Evolutionary conservation across 1,140 invertebrate genomes (phyloP).

Genomic region (Zelostemma sp.): DNA sequence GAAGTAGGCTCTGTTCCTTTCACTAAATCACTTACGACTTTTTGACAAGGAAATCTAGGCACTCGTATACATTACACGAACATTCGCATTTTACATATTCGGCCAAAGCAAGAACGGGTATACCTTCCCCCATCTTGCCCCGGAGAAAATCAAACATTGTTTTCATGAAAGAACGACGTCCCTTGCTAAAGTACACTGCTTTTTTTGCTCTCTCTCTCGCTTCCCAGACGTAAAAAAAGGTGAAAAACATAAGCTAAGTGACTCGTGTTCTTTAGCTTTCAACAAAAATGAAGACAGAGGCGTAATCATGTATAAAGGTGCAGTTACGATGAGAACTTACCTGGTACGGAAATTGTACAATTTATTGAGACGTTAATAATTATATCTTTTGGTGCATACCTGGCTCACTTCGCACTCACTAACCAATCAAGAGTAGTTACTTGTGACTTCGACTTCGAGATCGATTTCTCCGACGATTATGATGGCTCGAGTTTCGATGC

Average conservation of each 20-base stretch:
- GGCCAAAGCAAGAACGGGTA: conserved; percentile 67
- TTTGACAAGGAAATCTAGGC: conserved; percentile 62
- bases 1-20: conserved; percentile 69
- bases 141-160: conserved; percentile 15
- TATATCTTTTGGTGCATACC: conserved; percentile 69
- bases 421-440: conserved; percentile 71
- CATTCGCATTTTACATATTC: conserved; percentile 53
- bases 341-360: conserved; percentile 68
- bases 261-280: conserved; percentile 9
- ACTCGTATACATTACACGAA: conserved; percentile 50
- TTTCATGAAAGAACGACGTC: conserved; percentile 38
- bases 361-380: conserved; percentile 70
- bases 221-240: background rate
- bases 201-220: too few relatives aligned
- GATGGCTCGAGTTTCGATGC: conserved; percentile 63
- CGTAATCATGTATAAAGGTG: conserved; percentile 65
- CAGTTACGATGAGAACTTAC: conserved; percentile 68
- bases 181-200: too few relatives aligned
- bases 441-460: conserved; percentile 70
- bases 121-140: conserved; percentile 70
- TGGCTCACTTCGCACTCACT: conserved; percentile 69
- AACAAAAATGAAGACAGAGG: conserved; percentile 56
- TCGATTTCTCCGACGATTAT: conserved; percentile 65
- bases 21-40: conserved; percentile 67
- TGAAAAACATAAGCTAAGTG: conserved; percentile 4